Evolutionary conservation across 2,797 vertebrate species (phyloP).

Genomic region (Megalops cyprinoides): DNA sequence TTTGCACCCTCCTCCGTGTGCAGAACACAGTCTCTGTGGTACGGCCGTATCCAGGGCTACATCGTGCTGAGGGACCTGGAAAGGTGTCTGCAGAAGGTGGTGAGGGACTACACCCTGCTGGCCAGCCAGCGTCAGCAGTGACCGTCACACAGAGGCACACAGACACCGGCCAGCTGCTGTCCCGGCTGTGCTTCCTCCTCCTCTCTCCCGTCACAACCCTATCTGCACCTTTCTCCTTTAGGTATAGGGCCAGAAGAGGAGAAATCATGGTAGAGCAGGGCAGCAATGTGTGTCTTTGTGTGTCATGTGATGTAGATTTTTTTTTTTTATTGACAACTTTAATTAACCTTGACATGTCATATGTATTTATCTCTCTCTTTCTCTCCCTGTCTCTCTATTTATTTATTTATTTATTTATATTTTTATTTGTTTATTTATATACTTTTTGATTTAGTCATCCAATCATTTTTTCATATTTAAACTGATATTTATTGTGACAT

Average conservation of each 20-base stretch:
- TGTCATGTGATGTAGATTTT: background rate
- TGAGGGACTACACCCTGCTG: conserved; percentile 29
- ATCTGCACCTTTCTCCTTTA: background rate
- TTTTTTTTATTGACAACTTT: no score
- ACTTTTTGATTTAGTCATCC: no score
- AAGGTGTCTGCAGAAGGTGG: conserved; percentile 27
- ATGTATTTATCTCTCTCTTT: no score
- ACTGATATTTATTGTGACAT: no score
- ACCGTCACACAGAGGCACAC: background rate
- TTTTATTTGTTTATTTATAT: no score
- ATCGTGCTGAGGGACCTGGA: conserved; percentile 41
- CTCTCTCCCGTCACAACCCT: background rate
- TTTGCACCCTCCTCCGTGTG: background rate
- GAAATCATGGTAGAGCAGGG: no score
- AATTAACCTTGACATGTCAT: no score
- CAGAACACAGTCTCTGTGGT: background rate
- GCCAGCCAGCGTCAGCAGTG: background rate
- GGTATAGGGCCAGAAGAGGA: no score
- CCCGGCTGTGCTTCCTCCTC: background rate
- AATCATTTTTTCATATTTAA: no score
- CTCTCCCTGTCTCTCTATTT: no score
- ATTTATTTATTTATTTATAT: conserved; percentile 11
- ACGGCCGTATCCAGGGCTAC: conserved; percentile 28
- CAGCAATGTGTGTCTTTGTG: background rate
- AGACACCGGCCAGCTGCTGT: background rate